Evolutionary conservation across 2,797 vertebrate genomes (phyloP), one percentile per base, ranked within the genome.

Genomic region (Clarias pachynema): DNA sequence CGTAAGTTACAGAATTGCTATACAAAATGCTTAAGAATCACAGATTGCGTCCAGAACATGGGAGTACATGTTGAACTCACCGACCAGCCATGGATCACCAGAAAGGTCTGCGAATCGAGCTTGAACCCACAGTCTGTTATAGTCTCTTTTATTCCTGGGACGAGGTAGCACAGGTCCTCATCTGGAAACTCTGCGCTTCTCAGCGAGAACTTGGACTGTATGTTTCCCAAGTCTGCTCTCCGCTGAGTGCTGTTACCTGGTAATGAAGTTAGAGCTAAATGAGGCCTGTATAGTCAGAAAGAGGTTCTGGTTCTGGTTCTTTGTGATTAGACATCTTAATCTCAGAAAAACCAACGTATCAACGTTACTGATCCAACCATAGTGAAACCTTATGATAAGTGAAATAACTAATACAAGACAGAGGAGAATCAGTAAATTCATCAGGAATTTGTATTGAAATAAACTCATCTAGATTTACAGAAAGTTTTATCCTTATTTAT

Each of bases 51-150:
- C 10, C 57, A 77, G 60, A 56, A 26, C n/a, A 6, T 6, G 31
- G 20, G 0, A n/a, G 49, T 75, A 4, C 34, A 56, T 15, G 26
- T 24, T 20, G 31, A 79, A 90, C 90, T 95, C 93, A 97, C 97
- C 91, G 96, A 96, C 97, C 97, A 97, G 26, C 97, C 97, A 0
- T 97, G 96, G 88, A 97, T 96, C 82, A 97, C 92, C 83, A 96
- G 89, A 18, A 97, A 97, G 24, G 96, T 96, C 93, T 96, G 95
- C 34, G 93, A 93, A 81, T 94, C 95, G 1, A 93, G 94, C 85
- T 96, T 96, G 88, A 97, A 97, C 86, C 93, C 92, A 85, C 97
- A 97, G 31, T 89, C 85, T 24, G 91, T 91, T 84, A 96, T 63
- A 16, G 94, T 96, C n/a, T 94, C 90, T 56, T 85, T 80, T 49